Base-by-base conservation (phyloP, 2,113 vertebrate genomes). In the Ivindomyrus marchei region DNA sequence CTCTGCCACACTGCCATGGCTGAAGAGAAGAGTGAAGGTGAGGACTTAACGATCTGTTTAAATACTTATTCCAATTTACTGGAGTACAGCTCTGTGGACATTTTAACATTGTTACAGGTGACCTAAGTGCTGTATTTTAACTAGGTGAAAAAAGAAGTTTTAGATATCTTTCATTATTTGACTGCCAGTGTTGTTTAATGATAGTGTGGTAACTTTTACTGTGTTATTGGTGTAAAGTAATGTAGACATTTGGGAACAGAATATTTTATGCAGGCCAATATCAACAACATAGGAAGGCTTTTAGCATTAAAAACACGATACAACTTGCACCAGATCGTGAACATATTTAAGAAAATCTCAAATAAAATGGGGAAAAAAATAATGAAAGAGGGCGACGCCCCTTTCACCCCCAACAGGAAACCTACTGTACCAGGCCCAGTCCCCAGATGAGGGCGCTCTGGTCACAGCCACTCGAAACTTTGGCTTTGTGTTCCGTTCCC, bases 1-100 rank as follows among this genome's bases (percentile, higher is more conserved):
- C 95, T 99, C 21, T 99, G 98, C 92, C 98, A 99, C 94, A 99
- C 98, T 0, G 97, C 98, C 92, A 99, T 99, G 97, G 94, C 97
- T 0, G 98, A 98, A 91, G 98, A 99, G 93, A 98, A 98, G 93
- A 95, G 93, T 8, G 94, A 97, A 94, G 98, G 98, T 99, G 91
- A 95, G 95, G n/a, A 66, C 42, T 24, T 50, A 21, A 49, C 15
- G 31, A 42, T 19, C 27, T 56, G 3, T 58, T 49, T 31, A 21
- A 46, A 46, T 86, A 11, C 46, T 27, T 27, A 1, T 1, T 49
- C 9, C 17, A 46, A 2, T 15, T 86, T n/a, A 86, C 84, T 49
- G 31, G 15, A 45, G 74, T 36, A 27, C 74, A 42, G 6, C 19
- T 11, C 15, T 27, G 53, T 62, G 42, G 24, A 36, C 4, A n/a